A percentile compares a stretch with the other conserved stretches of the same genome.
These are phyloP conservation scores for Clepsis dumicolana DNA, from an alignment of 2,888 invertebrate genomes.

Conservation along the genomic window DNA sequence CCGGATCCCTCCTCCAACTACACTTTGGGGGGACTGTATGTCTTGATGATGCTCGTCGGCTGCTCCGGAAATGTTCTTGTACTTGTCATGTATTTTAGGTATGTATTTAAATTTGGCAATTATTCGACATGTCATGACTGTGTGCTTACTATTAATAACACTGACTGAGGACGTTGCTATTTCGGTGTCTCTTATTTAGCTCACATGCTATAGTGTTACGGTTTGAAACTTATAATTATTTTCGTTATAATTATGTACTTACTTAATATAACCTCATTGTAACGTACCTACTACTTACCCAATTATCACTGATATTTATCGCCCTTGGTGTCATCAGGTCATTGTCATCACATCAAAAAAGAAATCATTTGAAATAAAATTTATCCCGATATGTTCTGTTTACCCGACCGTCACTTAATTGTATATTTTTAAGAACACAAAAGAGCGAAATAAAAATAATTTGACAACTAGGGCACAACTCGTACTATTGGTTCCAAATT, in stretches of 20 bases:
- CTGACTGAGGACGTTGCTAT: slow-evolving; percentile 22
- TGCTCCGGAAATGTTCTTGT: slow-evolving; percentile 89
- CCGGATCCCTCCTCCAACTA: slow-evolving; percentile 86
- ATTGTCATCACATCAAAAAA: no score
- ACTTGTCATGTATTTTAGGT: slow-evolving; percentile 90
- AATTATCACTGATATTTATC: background rate
- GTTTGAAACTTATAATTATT: slow-evolving; percentile 16
- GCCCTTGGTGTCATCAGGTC: background rate
- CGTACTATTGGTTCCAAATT: background rate
- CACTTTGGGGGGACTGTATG: slow-evolving; percentile 87
- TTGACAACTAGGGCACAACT: slow-evolving; percentile 17
- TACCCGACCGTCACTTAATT: background rate
- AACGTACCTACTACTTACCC: background rate
- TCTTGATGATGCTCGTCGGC: slow-evolving; percentile 87
- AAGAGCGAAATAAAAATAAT: slow-evolving; percentile 24
- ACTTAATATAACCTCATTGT: background rate
- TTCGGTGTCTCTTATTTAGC: slow-evolving; percentile 21
- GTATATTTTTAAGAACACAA: no score
- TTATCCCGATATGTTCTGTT: slow-evolving; percentile 1
- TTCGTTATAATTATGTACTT: background rate
- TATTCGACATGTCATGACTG: background rate
- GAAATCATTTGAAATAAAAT: slow-evolving; percentile 7
- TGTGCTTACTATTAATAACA: slow-evolving; percentile 30
- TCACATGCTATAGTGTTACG: slow-evolving; percentile 14
- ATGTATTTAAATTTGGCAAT: slow-evolving; percentile 59